phyloP scores from a whole-genome alignment of 2,888 invertebrate species.

The Holacanthella duospinosa region DNA sequence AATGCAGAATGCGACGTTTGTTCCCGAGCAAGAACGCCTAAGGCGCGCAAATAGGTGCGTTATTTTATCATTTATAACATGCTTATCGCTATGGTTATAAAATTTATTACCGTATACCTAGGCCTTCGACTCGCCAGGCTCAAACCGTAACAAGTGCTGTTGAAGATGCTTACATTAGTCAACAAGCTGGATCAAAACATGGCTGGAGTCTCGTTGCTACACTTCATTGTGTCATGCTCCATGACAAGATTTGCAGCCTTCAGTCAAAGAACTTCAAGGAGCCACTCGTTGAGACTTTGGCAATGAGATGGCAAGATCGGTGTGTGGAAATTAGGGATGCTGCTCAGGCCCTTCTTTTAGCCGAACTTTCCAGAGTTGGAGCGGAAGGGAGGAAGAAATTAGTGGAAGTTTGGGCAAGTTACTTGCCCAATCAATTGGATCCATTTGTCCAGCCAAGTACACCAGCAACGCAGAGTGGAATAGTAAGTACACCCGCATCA shows the following conservation, averaged over 20 bases:
- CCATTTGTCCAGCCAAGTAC: constrained; percentile 36
- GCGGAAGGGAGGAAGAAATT: constrained; percentile 81
- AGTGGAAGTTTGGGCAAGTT: constrained; percentile 93
- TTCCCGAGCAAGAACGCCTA: constrained; percentile 73
- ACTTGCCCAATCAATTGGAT: constrained; percentile 64
- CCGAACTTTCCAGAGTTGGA: constrained; percentile 80
- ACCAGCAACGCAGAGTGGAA: background rate
- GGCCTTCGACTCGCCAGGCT: constrained; percentile 40
- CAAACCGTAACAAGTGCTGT: constrained; percentile 47
- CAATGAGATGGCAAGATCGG: constrained; percentile 95
- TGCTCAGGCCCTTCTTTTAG: constrained; percentile 84
- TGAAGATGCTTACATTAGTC: constrained; percentile 71
- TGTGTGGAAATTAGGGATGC: constrained; percentile 93
- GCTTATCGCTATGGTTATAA: background rate
- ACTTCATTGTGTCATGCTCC: constrained; percentile 86
- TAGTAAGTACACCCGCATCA: background rate
- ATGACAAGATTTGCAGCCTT: constrained; percentile 69
- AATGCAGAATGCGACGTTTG: constrained; percentile 90
- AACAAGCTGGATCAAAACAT: constrained; percentile 87
- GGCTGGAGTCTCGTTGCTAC: constrained; percentile 96
- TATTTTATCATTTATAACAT: no score
- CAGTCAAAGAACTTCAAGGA: constrained; percentile 69
- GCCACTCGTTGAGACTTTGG: constrained; percentile 96
- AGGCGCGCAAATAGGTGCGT: constrained; percentile 60
- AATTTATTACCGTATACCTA: constrained; percentile 14